Evolutionary conservation across 2,888 invertebrate genomes (phyloP).

Genomic region (Chymomyza procnemis): DNA sequence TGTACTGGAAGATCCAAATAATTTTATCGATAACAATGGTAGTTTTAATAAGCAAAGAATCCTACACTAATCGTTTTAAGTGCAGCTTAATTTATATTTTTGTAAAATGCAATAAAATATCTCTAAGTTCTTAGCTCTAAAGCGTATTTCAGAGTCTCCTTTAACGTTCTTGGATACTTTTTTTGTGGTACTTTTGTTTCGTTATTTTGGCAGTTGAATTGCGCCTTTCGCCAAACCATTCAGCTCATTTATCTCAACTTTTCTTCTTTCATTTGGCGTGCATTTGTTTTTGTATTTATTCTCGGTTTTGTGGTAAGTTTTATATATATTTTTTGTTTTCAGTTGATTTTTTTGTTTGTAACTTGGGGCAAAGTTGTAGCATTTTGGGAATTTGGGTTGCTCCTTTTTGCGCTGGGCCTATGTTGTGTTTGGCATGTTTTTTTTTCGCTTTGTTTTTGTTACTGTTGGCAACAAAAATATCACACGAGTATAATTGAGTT

Average conservation of each 20-base stretch:
- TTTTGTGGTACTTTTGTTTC: constrained; percentile 26
- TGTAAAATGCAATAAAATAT: not conserved
- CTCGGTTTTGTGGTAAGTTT: constrained; percentile 10
- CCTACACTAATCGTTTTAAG: no score
- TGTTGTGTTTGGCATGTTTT: constrained; percentile 44
- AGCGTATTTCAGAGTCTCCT: not conserved
- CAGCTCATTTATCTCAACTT: constrained; percentile 69
- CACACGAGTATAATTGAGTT: constrained; percentile 79
- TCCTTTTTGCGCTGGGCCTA: constrained; percentile 49
- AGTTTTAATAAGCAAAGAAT: no score
- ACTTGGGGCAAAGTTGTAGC: constrained; percentile 59
- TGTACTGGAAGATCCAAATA: no score
- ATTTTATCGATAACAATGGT: no score
- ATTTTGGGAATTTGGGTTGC: constrained; percentile 69
- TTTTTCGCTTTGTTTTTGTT: constrained; percentile 48
- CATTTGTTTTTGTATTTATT: constrained; percentile 29
- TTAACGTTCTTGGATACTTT: not conserved
- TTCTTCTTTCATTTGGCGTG: constrained; percentile 58
- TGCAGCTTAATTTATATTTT: no score
- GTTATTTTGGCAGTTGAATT: constrained; percentile 68
- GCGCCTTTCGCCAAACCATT: constrained; percentile 70
- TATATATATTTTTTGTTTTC: not conserved
- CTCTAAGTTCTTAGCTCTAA: not conserved
- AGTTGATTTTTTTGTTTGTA: constrained; percentile 15
- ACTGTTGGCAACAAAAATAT: constrained; percentile 71